Conservation (phyloP, 2,113 vertebrate genomes). For the Struthio camelus region DNA sequence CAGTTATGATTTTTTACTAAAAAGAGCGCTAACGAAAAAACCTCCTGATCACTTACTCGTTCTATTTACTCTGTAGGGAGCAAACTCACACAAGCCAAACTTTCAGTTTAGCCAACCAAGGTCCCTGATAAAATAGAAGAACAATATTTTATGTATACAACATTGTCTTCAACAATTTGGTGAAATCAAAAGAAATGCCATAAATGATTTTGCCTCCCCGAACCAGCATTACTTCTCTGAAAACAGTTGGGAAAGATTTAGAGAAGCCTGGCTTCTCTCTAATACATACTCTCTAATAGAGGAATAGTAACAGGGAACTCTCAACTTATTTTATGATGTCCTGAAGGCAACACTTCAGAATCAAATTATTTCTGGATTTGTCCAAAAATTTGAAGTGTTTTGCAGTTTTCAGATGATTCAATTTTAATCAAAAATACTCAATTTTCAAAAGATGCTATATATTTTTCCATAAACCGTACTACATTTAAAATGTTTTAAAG, state of each 20-base stretch:
- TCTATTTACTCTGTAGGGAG: not conserved
- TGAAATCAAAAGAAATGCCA: not conserved
- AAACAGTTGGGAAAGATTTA: not conserved
- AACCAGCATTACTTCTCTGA: not conserved
- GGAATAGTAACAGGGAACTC: not conserved
- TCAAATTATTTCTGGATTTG: not conserved
- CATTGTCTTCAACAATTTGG: not conserved
- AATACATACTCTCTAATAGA: not conserved
- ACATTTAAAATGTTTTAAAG: not conserved
- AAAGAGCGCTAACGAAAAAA: not conserved
- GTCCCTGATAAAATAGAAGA: not conserved
- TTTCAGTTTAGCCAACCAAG: not conserved
- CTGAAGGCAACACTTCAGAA: not conserved
- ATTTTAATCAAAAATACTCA: not conserved
- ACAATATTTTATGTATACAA: not conserved
- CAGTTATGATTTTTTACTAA: not conserved
- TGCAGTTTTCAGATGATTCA: not conserved
- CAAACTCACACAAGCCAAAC: not conserved
- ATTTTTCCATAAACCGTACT: not conserved
- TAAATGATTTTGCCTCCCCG: not conserved
- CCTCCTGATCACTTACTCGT: not conserved
- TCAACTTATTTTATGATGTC: fast-evolving
- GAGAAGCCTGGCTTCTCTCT: not conserved
- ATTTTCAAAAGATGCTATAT: not conserved
- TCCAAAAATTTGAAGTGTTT: not conserved